These are phyloP conservation scores for Peribatodes rhomboidaria DNA, from an alignment of 2,888 invertebrate species.

Conservation along the genomic window DNA sequence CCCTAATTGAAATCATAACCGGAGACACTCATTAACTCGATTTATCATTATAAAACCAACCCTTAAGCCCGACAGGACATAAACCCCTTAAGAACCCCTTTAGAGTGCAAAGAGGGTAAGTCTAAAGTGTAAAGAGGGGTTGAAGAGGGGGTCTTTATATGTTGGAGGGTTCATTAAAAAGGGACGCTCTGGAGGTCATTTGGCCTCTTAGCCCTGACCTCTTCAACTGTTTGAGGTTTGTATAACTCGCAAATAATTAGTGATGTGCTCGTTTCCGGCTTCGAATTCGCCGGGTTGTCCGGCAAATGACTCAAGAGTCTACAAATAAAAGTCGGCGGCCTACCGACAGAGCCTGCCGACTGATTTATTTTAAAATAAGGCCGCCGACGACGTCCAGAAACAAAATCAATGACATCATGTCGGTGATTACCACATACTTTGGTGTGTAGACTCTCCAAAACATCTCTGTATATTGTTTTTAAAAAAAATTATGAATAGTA, in stretches of 20 bases:
- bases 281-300: no score
- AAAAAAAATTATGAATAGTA: no score
- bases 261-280: conserved; percentile 10
- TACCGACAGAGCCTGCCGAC: no score
- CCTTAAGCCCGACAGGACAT: conserved; percentile 26
- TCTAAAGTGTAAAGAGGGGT: conserved; percentile 36
- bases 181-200: conserved; percentile 45
- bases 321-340: no score
- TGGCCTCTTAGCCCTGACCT: conserved; percentile 43
- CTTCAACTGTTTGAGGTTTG: conserved; percentile 45
- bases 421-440: no score
- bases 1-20: conserved; percentile 35
- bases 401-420: no score
- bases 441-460: no score
- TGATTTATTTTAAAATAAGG: no score
- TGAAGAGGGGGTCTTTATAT: conserved; percentile 38
- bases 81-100: conserved; percentile 31
- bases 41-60: conserved; percentile 40
- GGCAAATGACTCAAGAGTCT: no score
- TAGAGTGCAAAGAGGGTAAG: conserved; percentile 33
- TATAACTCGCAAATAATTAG: conserved; percentile 33
- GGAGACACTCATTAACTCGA: conserved; percentile 35
- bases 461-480: no score
- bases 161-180: conserved; percentile 51
- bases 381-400: no score